Evolutionary conservation across 2,113 vertebrate genomes (phyloP), one percentile per base, ranked within the genome.

Genomic region (Pseudonaja textilis): DNA sequence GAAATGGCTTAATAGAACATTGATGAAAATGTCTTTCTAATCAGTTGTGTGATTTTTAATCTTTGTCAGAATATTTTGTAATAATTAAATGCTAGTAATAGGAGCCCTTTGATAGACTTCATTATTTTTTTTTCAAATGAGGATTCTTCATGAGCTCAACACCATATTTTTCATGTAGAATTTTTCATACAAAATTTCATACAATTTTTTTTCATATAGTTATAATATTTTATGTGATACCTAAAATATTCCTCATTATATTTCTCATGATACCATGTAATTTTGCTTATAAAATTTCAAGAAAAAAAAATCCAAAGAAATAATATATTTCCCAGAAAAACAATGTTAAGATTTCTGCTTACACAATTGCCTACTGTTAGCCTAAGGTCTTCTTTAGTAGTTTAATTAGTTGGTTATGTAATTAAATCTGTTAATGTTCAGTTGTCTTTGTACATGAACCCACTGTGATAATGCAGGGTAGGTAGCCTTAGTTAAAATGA

Each of bases 71-170:
- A 89, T 7, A 94, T 18, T 69, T 91, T 16, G 1, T 93, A 94
- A 92, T 93, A 92, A 95, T 94, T 94, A 20, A 92, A 94, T 94
- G 94, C 90, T 91, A 59, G 2, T 61, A 95, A 64, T 87, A 94
- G 90, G 88, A 87, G 39, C 34, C 47, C 93, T 93, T 91, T 92
- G 94, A 96, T 95, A 54, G 90, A 89, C 55, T 90, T 89, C 89
- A 26, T 0, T 91, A 91, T 86, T 95, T 93, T 81, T 34, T 81
- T 81, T 81, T 74, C 95, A 96, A 96, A 10, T 26, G 69, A 89
- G 18, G 50, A 74, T 52, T 52, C 74, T 88, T 92, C 59, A 56
- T 56, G 59, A 89, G 50, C 20, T 88, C 45, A 92, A 3, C 47
- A 55, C 90, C 92, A 93, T 42, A 90, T 95, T 86, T 20, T 39